A percentile compares a stretch with the other conserved stretches of the same genome.
Evolutionary conservation across 1,140 invertebrate species (phyloP).

Genomic region (Dendroctonus valens): DNA sequence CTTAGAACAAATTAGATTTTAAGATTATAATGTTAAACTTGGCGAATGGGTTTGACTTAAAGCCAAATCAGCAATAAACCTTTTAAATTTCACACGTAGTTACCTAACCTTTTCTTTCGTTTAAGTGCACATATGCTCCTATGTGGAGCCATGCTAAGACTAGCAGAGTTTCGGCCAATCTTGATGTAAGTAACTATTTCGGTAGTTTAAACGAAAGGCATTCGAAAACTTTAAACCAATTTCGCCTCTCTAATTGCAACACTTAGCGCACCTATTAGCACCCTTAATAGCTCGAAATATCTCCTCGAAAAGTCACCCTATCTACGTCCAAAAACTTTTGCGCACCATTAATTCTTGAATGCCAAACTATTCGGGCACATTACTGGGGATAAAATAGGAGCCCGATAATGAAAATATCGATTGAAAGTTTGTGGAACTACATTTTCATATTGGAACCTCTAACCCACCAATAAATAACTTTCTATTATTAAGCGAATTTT

Average conservation of each 20-base stretch:
- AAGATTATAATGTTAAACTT: too few relatives aligned
- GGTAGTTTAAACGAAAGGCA: neutral
- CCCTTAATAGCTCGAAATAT: constrained; percentile 34
- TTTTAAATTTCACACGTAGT: too few relatives aligned
- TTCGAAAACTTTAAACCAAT: constrained; percentile 28
- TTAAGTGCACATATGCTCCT: too few relatives aligned
- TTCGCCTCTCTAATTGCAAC: constrained; percentile 24
- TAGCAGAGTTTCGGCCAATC: too few relatives aligned
- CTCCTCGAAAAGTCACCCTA: constrained; percentile 26
- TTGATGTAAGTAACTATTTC: too few relatives aligned
- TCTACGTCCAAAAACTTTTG: constrained; percentile 28
- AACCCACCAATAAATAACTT: too few relatives aligned
- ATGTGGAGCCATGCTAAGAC: too few relatives aligned
- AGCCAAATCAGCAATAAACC: too few relatives aligned
- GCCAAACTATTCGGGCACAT: constrained; percentile 32
- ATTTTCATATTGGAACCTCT: too few relatives aligned
- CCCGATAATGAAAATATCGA: constrained; percentile 23
- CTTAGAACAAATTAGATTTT: neutral
- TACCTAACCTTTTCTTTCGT: too few relatives aligned
- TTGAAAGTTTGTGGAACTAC: neutral
- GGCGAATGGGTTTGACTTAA: too few relatives aligned
- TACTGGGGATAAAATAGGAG: constrained; percentile 16
- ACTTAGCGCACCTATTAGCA: constrained; percentile 32
- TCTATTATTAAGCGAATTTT: too few relatives aligned
- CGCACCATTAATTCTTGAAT: constrained; percentile 35